These are phyloP conservation scores for Cynaeus angustus DNA, from an alignment of 2,888 invertebrate species.

Conservation along the genomic window DNA sequence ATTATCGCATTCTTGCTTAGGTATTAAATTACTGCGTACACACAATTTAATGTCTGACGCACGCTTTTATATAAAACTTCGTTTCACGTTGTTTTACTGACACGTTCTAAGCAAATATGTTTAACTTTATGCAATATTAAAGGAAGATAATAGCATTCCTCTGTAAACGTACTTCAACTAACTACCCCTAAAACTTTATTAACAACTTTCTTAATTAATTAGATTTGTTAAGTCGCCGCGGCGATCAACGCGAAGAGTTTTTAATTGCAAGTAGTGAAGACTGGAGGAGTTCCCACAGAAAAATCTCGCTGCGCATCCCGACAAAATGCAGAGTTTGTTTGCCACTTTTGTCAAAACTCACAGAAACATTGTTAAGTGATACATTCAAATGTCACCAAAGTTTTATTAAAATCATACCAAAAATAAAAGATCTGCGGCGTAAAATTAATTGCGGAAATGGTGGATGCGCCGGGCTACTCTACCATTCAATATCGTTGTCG, in stretches of 20 bases:
- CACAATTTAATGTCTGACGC: conserved; percentile 28
- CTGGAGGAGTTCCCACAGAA: too few species aligned
- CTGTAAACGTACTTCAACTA: conserved; percentile 20
- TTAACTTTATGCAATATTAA: conserved; percentile 39
- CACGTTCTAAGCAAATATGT: conserved; percentile 37
- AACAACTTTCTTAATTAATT: conserved; percentile 30
- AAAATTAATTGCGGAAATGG: too few species aligned
- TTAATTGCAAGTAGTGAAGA: too few species aligned
- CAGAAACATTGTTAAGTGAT: too few species aligned
- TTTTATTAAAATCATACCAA: too few species aligned
- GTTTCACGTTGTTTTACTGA: conserved; percentile 17
- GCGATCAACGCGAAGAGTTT: not conserved
- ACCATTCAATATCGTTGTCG: too few species aligned
- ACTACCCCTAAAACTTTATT: conserved; percentile 30
- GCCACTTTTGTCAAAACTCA: too few species aligned
- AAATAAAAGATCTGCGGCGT: too few species aligned
- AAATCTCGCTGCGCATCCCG: too few species aligned
- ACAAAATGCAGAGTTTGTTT: too few species aligned
- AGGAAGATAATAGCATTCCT: conserved; percentile 34
- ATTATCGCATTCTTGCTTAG: not conserved
- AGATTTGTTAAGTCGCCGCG: conserved; percentile 6
- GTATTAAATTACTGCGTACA: conserved; percentile 32
- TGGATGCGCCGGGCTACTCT: too few species aligned
- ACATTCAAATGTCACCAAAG: too few species aligned
- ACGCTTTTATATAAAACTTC: conserved; percentile 12